Conservation (phyloP, 2,797 vertebrate genomes). For the Oreochromis mossambicus region DNA sequence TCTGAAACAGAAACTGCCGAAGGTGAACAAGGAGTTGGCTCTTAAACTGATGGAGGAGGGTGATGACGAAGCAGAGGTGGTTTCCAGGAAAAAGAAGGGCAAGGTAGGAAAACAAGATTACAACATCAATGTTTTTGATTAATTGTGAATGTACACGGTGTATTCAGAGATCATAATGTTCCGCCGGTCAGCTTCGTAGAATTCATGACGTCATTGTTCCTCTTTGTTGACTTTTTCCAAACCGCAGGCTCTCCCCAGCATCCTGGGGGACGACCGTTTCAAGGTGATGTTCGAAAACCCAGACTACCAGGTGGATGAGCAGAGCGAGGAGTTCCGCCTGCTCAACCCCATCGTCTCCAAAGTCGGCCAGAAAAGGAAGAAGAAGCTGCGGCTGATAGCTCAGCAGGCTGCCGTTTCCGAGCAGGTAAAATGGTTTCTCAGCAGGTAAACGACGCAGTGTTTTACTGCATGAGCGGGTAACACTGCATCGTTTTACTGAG, state of each 20-base stretch:
- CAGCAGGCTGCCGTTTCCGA: slow-evolving; percentile 67
- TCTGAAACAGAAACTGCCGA: slow-evolving; percentile 85
- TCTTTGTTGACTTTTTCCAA: not conserved
- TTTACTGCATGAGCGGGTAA: not conserved
- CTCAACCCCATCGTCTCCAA: slow-evolving; percentile 97
- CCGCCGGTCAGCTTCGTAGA: not conserved
- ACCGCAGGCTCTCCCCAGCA: slow-evolving; percentile 81
- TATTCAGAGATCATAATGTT: not conserved
- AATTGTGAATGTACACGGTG: not conserved
- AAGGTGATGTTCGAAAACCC: slow-evolving; percentile 99
- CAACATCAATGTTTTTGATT: not conserved
- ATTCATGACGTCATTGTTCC: not conserved
- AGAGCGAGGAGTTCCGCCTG: slow-evolving; percentile 94
- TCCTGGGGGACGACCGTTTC: slow-evolving; percentile 92
- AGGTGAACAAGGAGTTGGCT: slow-evolving; percentile 94
- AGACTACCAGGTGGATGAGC: slow-evolving; percentile 95
- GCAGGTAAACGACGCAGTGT: slow-evolving; percentile 47
- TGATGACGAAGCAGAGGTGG: slow-evolving; percentile 75
- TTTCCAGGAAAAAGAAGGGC: slow-evolving; percentile 84
- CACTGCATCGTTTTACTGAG: rapidly evolving
- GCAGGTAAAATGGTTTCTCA: slow-evolving; percentile 70
- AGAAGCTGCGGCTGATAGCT: slow-evolving; percentile 83
- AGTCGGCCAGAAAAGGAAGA: slow-evolving; percentile 88
- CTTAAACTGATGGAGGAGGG: slow-evolving; percentile 95
- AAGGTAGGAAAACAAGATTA: slow-evolving; percentile 75